Base-by-base conservation (phyloP, 1,140 invertebrate genomes). In the Drosophila kikkawai region DNA sequence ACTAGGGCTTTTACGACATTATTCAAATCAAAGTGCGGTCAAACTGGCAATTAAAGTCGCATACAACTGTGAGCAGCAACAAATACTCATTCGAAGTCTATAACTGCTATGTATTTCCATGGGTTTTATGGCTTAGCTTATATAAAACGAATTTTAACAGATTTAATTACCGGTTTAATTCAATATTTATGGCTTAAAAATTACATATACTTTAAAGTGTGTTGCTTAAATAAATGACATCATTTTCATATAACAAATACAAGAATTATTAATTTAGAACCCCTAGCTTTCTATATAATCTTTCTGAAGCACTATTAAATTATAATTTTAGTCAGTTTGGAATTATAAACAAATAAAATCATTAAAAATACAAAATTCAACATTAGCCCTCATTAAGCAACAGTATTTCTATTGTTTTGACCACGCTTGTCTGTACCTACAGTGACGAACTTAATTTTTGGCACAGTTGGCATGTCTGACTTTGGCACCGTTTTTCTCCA, bases 11-110 rank as follows among this genome's bases (percentile, higher is more conserved):
- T 44, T 15, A 19, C 45, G 36, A 19, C 7, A 32, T 29, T n/a
- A 22, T 29, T 17, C 11, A 36, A 34, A 50, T 34, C 36, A 34
- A 48, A 13, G 36, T 50, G 36, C 11, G 29, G 37, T 63, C 15
- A 19, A 17, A 48, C 32, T 44, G 58, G 39, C 59, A 65, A 57
- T 63, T 56, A 34, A 65, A 57, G 37, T 26, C 12, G 44, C 47
- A 53, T 12, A 55, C 22, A 65, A 41, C 22, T 19, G 37, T 32
- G 50, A 42, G 11, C 50, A 55, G 29, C 13, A 48, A 15, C 29
- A 48, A 8, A 9, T 60, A n/a, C 22, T 22, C 17, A 47, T 50
- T 34, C 6, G 1, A 55, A 55, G 19, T 22, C 17, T 55, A 15
- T 55, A 55, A 37, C 32, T 53, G 11, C 32, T 19, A 12, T 22